These are phyloP conservation scores for Synanthedon tipuliformis DNA, from an alignment of 2,888 invertebrate genomes.

Conservation along the genomic window DNA sequence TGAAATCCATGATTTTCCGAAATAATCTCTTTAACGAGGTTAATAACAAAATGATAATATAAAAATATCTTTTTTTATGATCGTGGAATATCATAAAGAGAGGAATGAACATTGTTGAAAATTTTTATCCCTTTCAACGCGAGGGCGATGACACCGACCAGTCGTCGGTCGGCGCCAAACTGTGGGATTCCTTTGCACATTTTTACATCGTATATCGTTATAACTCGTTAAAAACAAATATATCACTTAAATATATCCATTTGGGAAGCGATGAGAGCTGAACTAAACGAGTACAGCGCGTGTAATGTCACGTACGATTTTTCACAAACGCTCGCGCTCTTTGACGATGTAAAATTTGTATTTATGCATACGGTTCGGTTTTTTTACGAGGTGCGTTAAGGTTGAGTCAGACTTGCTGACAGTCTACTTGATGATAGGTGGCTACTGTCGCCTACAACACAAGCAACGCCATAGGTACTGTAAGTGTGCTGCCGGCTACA, in stretches of 20 bases:
- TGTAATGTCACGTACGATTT: neutral
- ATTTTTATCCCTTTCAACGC: neutral
- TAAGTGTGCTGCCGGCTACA: no score
- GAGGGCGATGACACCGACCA: constrained; percentile 4
- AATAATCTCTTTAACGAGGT: constrained; percentile 3
- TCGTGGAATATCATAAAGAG: neutral
- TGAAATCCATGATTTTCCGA: constrained; percentile 1
- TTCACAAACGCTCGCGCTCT: neutral
- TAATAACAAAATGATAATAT: constrained; percentile 1
- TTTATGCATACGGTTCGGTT: neutral
- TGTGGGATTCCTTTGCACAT: constrained; percentile 6
- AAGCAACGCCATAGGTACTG: no score
- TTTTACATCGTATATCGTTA: constrained; percentile 5
- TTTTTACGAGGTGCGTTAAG: no score
- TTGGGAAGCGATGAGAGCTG: constrained; percentile 4
- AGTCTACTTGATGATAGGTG: no score
- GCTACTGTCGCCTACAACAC: no score
- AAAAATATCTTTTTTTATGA: no score
- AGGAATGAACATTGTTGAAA: neutral
- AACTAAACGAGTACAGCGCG: constrained; percentile 4
- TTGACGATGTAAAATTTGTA: neutral
- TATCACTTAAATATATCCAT: constrained; percentile 7
- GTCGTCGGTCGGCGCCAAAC: constrained; percentile 6
- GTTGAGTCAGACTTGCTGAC: no score
- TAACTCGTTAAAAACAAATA: constrained; percentile 10